Percentiles rank a stretch among this genome's conserved stretches.
Evolutionary conservation across 1,140 invertebrate genomes (phyloP).

Genomic region (Drosophila lacertosa): DNA sequence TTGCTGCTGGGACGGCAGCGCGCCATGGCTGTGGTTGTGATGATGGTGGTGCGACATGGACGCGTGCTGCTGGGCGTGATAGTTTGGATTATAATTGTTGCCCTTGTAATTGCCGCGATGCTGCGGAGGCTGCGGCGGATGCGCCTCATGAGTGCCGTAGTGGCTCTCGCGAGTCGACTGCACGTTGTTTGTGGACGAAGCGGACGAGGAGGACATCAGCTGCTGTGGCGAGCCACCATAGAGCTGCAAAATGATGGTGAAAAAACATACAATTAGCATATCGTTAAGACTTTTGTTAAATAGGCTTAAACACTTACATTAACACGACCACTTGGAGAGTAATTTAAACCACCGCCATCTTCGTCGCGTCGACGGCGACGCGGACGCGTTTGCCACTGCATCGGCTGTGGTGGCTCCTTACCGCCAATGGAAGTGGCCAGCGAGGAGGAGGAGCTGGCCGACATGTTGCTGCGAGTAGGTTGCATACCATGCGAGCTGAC

Average conservation of each 20-base stretch:
- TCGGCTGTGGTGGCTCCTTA: slow-evolving; percentile 56
- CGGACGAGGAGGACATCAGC: slow-evolving; percentile 56
- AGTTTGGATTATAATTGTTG: slow-evolving; percentile 82
- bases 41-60: slow-evolving; percentile 71
- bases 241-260: slow-evolving; percentile 60
- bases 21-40: slow-evolving; percentile 58
- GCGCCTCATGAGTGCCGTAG: slow-evolving; percentile 55
- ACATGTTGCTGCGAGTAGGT: slow-evolving; percentile 61
- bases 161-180: slow-evolving; percentile 62
- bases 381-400: slow-evolving; percentile 71
- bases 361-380: slow-evolving; percentile 80
- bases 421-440: slow-evolving; percentile 68
- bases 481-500: slow-evolving; percentile 45
- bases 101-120: slow-evolving; percentile 81
- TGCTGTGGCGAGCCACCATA: slow-evolving; percentile 71
- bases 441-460: slow-evolving; percentile 69
- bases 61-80: slow-evolving; percentile 71
- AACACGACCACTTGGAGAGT: slow-evolving; percentile 72
- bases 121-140: slow-evolving; percentile 51
- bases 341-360: slow-evolving; percentile 62
- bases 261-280: too few species aligned
- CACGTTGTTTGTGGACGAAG: slow-evolving; percentile 55
- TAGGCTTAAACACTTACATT: slow-evolving; percentile 55
- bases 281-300: too few species aligned
- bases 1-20: slow-evolving; percentile 51